Conservation (phyloP, 2,113 vertebrate species). For the Gnathonemus echidnorhynchus region DNA sequence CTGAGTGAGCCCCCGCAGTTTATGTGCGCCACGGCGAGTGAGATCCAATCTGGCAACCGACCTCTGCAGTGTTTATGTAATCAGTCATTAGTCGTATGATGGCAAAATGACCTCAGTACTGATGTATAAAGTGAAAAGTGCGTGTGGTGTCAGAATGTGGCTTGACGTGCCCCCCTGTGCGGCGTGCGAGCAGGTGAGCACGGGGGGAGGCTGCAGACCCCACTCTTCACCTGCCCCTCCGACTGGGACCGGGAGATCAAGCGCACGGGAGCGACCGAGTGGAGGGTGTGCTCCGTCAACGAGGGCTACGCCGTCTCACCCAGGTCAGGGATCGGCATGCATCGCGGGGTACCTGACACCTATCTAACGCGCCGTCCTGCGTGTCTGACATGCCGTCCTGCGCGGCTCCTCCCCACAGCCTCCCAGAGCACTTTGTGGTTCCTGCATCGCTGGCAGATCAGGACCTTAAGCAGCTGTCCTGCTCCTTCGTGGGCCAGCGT, state of each 20-base stretch:
- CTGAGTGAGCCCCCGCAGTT: background rate
- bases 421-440: constrained; percentile 90
- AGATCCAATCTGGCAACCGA: background rate
- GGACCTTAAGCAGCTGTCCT: constrained; percentile 79
- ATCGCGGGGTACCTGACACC: background rate
- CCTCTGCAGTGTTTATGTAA: background rate
- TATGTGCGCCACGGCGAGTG: background rate
- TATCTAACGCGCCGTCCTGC: background rate
- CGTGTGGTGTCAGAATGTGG: background rate
- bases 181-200: constrained; percentile 50
- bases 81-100: background rate
- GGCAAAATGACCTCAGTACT: background rate
- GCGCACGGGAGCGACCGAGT: constrained; percentile 82
- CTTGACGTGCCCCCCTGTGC: background rate
- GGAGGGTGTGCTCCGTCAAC: constrained; percentile 92
- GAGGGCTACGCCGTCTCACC: constrained; percentile 77
- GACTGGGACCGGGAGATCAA: constrained; percentile 97
- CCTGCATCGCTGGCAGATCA: constrained; percentile 88
- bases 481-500: constrained; percentile 71
- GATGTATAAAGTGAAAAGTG: background rate
- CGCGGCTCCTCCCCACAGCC: constrained; percentile 53
- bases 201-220: constrained; percentile 66
- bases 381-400: background rate
- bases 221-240: constrained; percentile 80
- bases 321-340: constrained; percentile 57